Base-by-base conservation (phyloP, 1,140 invertebrate species). In the Drosophila novamexicana region DNA sequence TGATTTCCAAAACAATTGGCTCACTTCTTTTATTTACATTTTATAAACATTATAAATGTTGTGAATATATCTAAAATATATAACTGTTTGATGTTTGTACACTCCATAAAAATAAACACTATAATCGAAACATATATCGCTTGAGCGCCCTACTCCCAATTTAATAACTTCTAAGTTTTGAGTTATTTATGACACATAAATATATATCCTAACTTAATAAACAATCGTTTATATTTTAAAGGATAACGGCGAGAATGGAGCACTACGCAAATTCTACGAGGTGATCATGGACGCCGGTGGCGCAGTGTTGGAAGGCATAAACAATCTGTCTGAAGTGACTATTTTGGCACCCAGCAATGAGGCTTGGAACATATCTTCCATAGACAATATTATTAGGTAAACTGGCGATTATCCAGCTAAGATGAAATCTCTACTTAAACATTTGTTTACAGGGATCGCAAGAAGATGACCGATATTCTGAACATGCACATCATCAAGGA, bases 281-380 rank as follows among this genome's bases (percentile, higher is more conserved):
- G 95, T 95, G 29, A 96, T 97, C 59, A 94, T 95, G 84, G 95
- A 97, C 79, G 93, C 95, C 67, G 96, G 95, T 7, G 94, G 95
- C 39, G 95, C 96, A 49, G 96, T 98, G 77, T 93, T 97, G 89
- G 94, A 94, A 63, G 94, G 94, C 44, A 94, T 97, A n/a, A 95
- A 94, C 45, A 93, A 94, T 42, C 94, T 95, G 52, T 94, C 94
- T 34, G 95, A 97, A 49, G 94, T 97, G 6, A 98, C 97, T 1
- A 93, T 98, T 18, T 97, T 98, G 91, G 97, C 97, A 1, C 97
- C 97, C 0, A 97, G 96, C 76, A 98, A 98, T 91, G 95, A 96
- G 62, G 97, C 97, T 1, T 96, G 96, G 94, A 95, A 95, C 63
- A 94, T 95, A 64, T 93, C 94, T 6, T 94, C 94, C 42, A 94